Base-by-base conservation (phyloP, 1,140 invertebrate genomes). In the Drosophila paulistorum region DNA sequence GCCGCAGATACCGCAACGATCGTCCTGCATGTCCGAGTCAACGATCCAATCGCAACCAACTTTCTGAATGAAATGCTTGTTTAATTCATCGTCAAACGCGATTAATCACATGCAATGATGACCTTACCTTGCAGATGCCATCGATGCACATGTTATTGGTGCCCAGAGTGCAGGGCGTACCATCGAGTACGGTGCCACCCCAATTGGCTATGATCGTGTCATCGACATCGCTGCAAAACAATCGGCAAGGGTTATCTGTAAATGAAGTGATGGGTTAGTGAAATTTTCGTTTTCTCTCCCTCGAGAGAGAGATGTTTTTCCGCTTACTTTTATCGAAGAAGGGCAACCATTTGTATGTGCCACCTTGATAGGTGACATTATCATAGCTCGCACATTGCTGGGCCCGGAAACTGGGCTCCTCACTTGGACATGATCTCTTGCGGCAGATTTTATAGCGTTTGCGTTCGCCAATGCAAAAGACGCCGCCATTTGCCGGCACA, bases 11-110 rank as follows among this genome's bases (percentile, higher is more conserved):
- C 97, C 97, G 90, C 97, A 98, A 65, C 94, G 94, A 92, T 98
- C 97, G 92, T 97, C 97, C 77, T 95, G 94, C 7, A 96, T 94
- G 42, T 94, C 94, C 0, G 97, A 97, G 83, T 97, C 96, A 41
- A 98, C 95, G n/a, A 94, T 93, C 96, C 97, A 98, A 92, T 98
- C 97, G 93, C 97, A 98, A 20, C 97, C 96, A 51, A 98, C 96
- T 92, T 95, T 95, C 95, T 97, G 93, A 90, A 93, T 79, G 93
- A 74, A 93, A 86, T 67, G 74, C 70, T 68, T 55, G 70, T 80
- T 82, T 84, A 73, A 93, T 77, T 92, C 92, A 77, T 74, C 77
- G 62, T 59, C 30, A 30, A 62, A 68, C 60, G 68, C 7, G 23
- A 26, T 26, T 26, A 4, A 26, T 26, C 3, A 26, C 1, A n/a